Base-by-base conservation (phyloP, 1,140 invertebrate genomes). In the Drosophila tristis region DNA sequence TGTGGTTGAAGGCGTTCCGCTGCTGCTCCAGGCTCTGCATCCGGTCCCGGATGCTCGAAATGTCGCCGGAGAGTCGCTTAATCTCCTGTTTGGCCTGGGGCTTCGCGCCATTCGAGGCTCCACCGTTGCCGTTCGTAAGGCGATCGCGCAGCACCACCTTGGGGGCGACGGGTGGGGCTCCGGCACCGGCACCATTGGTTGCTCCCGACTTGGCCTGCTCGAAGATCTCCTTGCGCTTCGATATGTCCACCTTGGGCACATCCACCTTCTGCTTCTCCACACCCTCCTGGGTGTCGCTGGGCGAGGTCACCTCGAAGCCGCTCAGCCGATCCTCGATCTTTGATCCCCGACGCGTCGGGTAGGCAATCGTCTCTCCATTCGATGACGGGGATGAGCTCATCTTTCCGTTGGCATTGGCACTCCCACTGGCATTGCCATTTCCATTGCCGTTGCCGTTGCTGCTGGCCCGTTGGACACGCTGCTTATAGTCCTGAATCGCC, bases 401-500 rank as follows among this genome's bases (percentile, higher is more conserved):
- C 50, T 53, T 63, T 13, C 35, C 25, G 56, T 55, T 49, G 4
- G 11, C 35, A 39, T 13, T 35, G 3, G 8, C 23, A 56, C 78
- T 20, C 1, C 1, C 20, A 20, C 2, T 20, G 1, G 1, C 20
- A 20, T 2, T 90, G 44, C 61, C 48, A 8, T 85, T 89, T 58
- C 62, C 50, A 7, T 55, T 49, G 5, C 64, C 49, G 23, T 77
- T 76, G 47, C 70, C 74, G 45, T 76, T 90, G 59, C 63, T 90
- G 64, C 64, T 89, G 59, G 80, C 96, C 85, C 93, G 95, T 48
- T 93, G 93, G 63, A 95, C 96, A 81, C 94, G 94, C 63, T 94
- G 96, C 60, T 96, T 96, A 89, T 97, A 97, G 65, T 95, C 95
- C 78, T 96, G 96, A 68, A 97, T 97, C 63, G 96, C 96, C 71